Evolutionary conservation across 2,797 vertebrate species (phyloP).

Genomic region (Clarias laeviceps): DNA sequence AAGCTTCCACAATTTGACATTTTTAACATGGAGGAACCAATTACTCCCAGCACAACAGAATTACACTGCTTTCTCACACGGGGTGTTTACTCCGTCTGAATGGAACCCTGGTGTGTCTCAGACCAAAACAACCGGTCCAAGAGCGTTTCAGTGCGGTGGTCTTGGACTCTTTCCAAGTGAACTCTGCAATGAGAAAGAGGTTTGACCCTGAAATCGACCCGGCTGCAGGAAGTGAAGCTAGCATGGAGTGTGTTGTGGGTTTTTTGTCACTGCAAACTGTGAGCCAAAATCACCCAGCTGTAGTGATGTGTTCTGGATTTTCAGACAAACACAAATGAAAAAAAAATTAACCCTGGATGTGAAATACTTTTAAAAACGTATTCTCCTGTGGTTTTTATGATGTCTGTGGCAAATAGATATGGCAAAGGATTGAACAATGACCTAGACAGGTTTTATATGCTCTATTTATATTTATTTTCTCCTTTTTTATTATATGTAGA

Average conservation of each 20-base stretch:
- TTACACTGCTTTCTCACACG: neutral
- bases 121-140: neutral
- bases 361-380: neutral
- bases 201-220: slow-evolving; percentile 13
- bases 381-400: neutral
- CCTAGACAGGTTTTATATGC: neutral
- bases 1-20: neutral
- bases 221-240: slow-evolving; percentile 23
- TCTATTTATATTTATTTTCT: neutral
- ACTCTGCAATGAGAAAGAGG: slow-evolving; percentile 4
- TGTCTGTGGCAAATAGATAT: neutral
- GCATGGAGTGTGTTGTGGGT: neutral
- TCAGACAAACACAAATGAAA: neutral
- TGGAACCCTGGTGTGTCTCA: neutral
- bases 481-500: neutral
- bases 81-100: neutral
- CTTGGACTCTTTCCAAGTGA: slow-evolving; percentile 19
- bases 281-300: neutral
- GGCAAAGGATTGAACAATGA: neutral
- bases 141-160: neutral
- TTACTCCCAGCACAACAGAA: neutral
- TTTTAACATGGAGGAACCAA: neutral
- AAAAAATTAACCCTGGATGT: no score
- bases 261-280: neutral
- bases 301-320: neutral